phyloP scores from a whole-genome alignment of 2,113 vertebrate species.

The Xiphophorus hellerii region DNA sequence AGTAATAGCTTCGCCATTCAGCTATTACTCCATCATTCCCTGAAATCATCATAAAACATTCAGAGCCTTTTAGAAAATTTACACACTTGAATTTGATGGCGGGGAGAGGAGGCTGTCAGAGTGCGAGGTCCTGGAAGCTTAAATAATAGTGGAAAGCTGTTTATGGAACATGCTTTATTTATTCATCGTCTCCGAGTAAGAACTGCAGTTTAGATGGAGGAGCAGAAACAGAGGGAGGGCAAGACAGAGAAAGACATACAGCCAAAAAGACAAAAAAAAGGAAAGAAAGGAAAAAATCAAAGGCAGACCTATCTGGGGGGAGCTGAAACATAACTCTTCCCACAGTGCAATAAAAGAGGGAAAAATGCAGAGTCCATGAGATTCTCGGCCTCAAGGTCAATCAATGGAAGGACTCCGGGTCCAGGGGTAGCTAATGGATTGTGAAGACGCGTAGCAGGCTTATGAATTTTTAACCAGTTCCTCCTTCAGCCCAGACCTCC shows the following conservation, averaged over 20 bases:
- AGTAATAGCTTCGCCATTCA: slow-evolving; percentile 99
- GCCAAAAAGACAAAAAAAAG: slow-evolving; percentile 62
- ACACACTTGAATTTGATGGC: slow-evolving; percentile 99
- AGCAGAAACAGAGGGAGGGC: slow-evolving; percentile 68
- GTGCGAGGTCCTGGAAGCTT: slow-evolving; percentile 85
- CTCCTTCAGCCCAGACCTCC: slow-evolving; percentile 88
- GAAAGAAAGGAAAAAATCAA: slow-evolving; percentile 86
- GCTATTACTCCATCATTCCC: slow-evolving; percentile 98
- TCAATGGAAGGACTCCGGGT: slow-evolving; percentile 91
- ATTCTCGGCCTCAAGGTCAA: slow-evolving; percentile 94
- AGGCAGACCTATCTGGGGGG: slow-evolving; percentile 83
- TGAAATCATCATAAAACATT: slow-evolving; percentile 99
- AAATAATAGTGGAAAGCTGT: slow-evolving; percentile 98
- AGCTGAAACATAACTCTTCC: slow-evolving; percentile 90
- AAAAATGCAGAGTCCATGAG: slow-evolving; percentile 85
- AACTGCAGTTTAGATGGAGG: slow-evolving; percentile 88
- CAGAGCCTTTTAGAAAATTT: slow-evolving; percentile 99
- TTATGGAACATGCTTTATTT: slow-evolving; percentile 99
- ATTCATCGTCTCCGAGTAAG: slow-evolving; percentile 94
- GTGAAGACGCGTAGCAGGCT: slow-evolving; percentile 90
- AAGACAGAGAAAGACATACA: slow-evolving; percentile 46
- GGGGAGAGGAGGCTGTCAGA: slow-evolving; percentile 90
- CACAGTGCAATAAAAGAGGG: slow-evolving; percentile 81
- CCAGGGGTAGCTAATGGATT: slow-evolving; percentile 98
- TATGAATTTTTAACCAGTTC: slow-evolving; percentile 98